Evolutionary conservation across 2,113 vertebrate genomes (phyloP), one percentile per base, ranked within the genome.

Genomic region (Crotalus tigris): DNA sequence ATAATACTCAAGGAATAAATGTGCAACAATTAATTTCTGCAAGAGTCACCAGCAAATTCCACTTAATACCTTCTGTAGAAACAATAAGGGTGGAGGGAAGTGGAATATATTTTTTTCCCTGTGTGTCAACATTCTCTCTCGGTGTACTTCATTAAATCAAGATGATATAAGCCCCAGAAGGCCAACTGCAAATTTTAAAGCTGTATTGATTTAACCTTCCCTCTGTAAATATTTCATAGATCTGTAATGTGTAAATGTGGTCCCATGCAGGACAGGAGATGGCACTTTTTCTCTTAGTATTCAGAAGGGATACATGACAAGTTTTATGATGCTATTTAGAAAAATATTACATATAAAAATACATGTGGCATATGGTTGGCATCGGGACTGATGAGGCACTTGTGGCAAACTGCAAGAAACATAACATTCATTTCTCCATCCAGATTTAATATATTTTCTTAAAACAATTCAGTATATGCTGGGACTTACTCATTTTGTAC

Each of bases 121-220:
- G 21, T 97, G 90, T 96, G 96, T 97, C 96, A 98, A 97, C 95
- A 97, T 96, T 97, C 94, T 97, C 81, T 94, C 95, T 96, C 59
- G 49, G 96, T 95, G 89, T 96, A 96, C 96, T 98, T 97, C 97
- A 98, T 98, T 98, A 97, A 98, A 97, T 97, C 96, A 97, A 97
- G 96, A 97, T 96, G 95, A 97, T 96, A 94, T 94, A 97, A 97
- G 94, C 96, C 97, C 92, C 97, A 93, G 93, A 96, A 97, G 97
- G 96, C 51, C 91, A 91, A 97, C 96, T 95, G 96, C 95, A 97
- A 97, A 97, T 97, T 98, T 97, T 97, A 97, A 95, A 97, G 95
- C 94, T 94, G 91, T 97, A 97, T 97, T 98, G 96, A 97, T 97
- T 97, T 97, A 98, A 97, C 97, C 96, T 98, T 98, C 94, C 93